phyloP scores from a whole-genome alignment of 1,140 invertebrate genomes.

The Maniola jurtina region DNA sequence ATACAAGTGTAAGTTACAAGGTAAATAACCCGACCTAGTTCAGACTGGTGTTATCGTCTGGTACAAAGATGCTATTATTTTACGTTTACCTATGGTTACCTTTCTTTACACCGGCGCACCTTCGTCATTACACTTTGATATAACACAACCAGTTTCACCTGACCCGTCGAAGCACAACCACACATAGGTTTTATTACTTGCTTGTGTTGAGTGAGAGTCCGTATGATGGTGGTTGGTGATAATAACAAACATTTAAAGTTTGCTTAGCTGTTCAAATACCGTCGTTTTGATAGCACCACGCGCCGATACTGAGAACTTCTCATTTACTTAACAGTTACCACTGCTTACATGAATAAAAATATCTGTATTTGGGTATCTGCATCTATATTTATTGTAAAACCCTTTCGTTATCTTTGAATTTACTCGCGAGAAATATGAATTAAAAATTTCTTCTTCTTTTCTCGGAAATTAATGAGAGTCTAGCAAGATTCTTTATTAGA shows the following conservation, averaged over 20 bases:
- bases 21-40: conserved; percentile 54
- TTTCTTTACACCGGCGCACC: conserved; percentile 43
- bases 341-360: too few relatives aligned
- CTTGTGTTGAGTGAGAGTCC: neutral
- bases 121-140: conserved; percentile 59
- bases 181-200: neutral
- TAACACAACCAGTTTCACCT: conserved; percentile 43
- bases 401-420: too few relatives aligned
- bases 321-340: conserved; percentile 45
- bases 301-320: conserved; percentile 58
- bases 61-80: conserved; percentile 48
- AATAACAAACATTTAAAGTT: conserved; percentile 54
- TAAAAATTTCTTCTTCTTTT: too few relatives aligned
- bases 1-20: conserved; percentile 29
- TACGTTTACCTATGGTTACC: conserved; percentile 33
- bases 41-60: conserved; percentile 32
- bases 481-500: too few relatives aligned
- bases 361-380: too few relatives aligned
- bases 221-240: conserved; percentile 44
- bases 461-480: too few relatives aligned
- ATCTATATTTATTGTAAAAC: too few relatives aligned
- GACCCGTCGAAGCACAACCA: conserved; percentile 34
- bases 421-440: too few relatives aligned
- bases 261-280: conserved; percentile 73
- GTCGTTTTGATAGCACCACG: conserved; percentile 63